Evolutionary conservation across 2,888 invertebrate species (phyloP).

Genomic region (Nymphalis c-album): DNA sequence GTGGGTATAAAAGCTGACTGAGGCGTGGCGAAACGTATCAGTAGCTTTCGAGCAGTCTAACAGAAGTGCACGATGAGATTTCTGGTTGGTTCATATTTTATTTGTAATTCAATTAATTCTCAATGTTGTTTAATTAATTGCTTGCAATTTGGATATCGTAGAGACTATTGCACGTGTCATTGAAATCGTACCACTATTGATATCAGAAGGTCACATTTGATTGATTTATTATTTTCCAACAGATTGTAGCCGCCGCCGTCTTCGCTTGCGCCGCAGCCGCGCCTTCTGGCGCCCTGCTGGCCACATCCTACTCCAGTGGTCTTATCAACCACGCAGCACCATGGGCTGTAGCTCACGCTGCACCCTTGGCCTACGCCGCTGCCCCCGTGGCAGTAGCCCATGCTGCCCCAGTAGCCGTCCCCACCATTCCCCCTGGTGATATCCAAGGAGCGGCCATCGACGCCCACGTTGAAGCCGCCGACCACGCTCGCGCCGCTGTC

Average conservation of each 20-base stretch:
- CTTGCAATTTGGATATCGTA: too few relatives aligned
- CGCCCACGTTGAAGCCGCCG: constrained; percentile 69
- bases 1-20: constrained; percentile 64
- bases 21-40: constrained; percentile 60
- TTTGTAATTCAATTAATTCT: too few relatives aligned
- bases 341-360: constrained; percentile 32
- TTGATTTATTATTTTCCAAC: constrained; percentile 45
- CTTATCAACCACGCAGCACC: constrained; percentile 37
- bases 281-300: constrained; percentile 66
- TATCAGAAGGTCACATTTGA: constrained; percentile 36
- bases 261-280: constrained; percentile 71
- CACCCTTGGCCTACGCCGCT: constrained; percentile 49
- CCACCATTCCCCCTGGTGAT: constrained; percentile 74
- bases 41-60: constrained; percentile 79
- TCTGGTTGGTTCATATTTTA: constrained; percentile 62
- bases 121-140: not conserved
- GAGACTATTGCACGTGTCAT: not conserved
- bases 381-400: constrained; percentile 52
- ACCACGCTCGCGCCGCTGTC: constrained; percentile 70
- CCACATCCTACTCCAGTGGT: constrained; percentile 53
- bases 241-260: constrained; percentile 82
- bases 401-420: constrained; percentile 50
- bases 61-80: constrained; percentile 80
- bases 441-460: constrained; percentile 59
- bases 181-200: not conserved